These are phyloP conservation scores for Platynereis dumerilii DNA, from an alignment of 2,888 invertebrate species.

Conservation along the genomic window DNA sequence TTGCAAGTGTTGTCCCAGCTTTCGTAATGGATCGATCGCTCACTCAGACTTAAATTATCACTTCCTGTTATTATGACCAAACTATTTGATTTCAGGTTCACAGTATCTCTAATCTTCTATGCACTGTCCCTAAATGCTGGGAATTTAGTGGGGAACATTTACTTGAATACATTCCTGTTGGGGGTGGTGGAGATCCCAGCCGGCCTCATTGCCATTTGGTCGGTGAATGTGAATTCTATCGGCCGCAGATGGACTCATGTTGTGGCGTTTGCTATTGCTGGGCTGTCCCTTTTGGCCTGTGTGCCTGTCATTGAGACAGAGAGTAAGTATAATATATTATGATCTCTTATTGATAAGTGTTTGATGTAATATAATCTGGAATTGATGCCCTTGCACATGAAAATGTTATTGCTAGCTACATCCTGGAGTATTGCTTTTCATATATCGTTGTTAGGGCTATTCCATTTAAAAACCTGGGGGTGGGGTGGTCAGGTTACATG, in stretches of 20 bases:
- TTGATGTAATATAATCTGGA: too few relatives aligned
- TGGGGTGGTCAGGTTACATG: too few relatives aligned
- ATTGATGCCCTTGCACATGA: too few relatives aligned
- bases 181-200: constrained; percentile 39
- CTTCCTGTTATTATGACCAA: too few relatives aligned
- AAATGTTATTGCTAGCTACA: too few relatives aligned
- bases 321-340: constrained; percentile 8
- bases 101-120: constrained; percentile 37
- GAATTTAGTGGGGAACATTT: constrained; percentile 33
- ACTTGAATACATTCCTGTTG: constrained; percentile 34
- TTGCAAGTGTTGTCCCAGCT: too few relatives aligned
- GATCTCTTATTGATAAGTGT: too few relatives aligned
- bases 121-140: constrained; percentile 36
- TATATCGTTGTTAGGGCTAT: too few relatives aligned
- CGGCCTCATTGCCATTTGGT: constrained; percentile 24
- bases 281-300: not conserved
- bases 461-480: too few relatives aligned
- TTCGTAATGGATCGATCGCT: too few relatives aligned
- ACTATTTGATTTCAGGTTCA: constrained; percentile 36
- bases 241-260: constrained; percentile 9
- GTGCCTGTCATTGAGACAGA: constrained; percentile 12
- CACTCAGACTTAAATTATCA: too few relatives aligned
- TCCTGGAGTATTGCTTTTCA: too few relatives aligned
- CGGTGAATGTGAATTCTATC: constrained; percentile 2
- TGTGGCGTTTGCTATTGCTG: constrained; percentile 2